Evolutionary conservation across 2,888 invertebrate genomes (phyloP).

Genomic region (Andrena chrysosceles): DNA sequence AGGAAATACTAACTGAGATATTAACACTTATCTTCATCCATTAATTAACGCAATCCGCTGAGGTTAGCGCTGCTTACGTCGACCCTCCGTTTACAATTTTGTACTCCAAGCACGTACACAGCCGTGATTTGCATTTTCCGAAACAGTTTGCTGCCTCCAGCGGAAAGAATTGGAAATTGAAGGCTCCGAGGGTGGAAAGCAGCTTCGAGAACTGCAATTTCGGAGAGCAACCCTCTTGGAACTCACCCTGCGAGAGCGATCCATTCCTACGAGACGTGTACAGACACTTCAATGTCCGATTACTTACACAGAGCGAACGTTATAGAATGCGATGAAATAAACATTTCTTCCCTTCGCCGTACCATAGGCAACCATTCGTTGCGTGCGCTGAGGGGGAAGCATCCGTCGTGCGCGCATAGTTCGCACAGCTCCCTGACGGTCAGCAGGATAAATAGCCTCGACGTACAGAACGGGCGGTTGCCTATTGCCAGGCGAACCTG

Average conservation of each 20-base stretch:
- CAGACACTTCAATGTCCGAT: constrained; percentile 18
- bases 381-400: too few relatives aligned
- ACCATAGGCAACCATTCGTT: background rate
- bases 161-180: constrained; percentile 15
- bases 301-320: background rate
- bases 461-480: too few relatives aligned
- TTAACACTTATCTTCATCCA: background rate
- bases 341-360: background rate
- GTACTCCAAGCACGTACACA: constrained; percentile 27
- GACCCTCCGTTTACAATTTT: background rate
- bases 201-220: background rate
- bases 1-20: too few relatives aligned
- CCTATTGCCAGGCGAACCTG: too few relatives aligned
- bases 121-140: constrained; percentile 46
- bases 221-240: background rate
- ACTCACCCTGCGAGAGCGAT: background rate
- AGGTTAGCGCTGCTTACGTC: constrained; percentile 24
- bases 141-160: background rate
- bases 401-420: too few relatives aligned
- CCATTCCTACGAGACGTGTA: constrained; percentile 10
- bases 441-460: too few relatives aligned
- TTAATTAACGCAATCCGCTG: constrained; percentile 17
- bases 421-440: too few relatives aligned
- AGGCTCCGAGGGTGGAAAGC: background rate
- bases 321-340: background rate